phyloP scores from a whole-genome alignment of 2,797 vertebrate species.

The Danio kyathit region DNA sequence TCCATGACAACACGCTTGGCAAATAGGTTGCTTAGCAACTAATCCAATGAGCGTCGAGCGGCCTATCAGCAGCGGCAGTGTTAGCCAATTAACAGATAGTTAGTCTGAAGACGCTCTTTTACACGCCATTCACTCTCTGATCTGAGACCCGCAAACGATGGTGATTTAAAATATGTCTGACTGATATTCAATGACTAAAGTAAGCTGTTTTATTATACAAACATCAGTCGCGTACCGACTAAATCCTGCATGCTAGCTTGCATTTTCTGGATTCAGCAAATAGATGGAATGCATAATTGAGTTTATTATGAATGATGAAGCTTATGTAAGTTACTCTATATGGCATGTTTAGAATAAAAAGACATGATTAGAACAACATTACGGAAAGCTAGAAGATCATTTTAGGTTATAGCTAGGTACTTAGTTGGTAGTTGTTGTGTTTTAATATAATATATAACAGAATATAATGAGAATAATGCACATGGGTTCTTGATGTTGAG shows the following conservation, averaged over 20 bases:
- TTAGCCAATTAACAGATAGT: conserved; percentile 67
- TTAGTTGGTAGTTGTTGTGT: too few species aligned
- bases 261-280: not conserved
- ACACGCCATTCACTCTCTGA: conserved; percentile 36
- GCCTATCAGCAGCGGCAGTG: conserved; percentile 64
- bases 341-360: too few species aligned
- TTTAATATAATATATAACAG: too few species aligned
- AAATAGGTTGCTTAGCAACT: conserved; percentile 77
- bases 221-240: not conserved
- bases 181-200: not conserved
- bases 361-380: too few species aligned
- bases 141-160: not conserved
- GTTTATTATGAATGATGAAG: not conserved
- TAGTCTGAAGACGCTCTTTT: conserved; percentile 50
- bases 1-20: conserved; percentile 72
- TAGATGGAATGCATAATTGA: not conserved
- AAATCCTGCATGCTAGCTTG: not conserved
- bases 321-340: too few species aligned
- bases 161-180: conserved; percentile 7
- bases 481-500: too few species aligned
- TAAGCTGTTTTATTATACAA: not conserved
- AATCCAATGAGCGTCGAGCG: conserved; percentile 65
- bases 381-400: too few species aligned
- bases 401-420: too few species aligned
- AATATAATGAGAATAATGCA: too few species aligned